A percentile compares a stretch with the other conserved stretches of the same genome.
These are phyloP conservation scores for Fulica atra DNA, from an alignment of 2,113 vertebrate genomes.

Conservation along the genomic window DNA sequence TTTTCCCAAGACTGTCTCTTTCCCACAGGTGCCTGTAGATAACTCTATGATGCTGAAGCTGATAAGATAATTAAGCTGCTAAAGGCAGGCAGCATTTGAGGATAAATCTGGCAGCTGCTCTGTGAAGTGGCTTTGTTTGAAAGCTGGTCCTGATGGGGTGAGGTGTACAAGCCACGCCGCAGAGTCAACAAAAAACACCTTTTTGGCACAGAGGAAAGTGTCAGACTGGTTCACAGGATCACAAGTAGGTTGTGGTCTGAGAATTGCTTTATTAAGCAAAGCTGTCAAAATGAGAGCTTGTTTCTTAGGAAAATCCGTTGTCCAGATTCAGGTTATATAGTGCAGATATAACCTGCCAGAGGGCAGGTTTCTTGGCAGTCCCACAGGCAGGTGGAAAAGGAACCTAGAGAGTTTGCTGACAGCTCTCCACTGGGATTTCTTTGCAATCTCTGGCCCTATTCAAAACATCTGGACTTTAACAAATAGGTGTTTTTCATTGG, in stretches of 20 bases:
- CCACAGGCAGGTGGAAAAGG: not conserved
- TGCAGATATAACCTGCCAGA: not conserved
- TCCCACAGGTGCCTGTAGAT: conserved; percentile 45
- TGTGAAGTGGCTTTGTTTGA: conserved; percentile 51
- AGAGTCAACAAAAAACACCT: not conserved
- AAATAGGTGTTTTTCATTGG: not conserved
- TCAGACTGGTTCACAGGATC: not conserved
- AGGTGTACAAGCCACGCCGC: not conserved
- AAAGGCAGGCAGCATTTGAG: not conserved
- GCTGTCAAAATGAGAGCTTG: not conserved
- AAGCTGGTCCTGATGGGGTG: not conserved
- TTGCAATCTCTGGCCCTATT: not conserved
- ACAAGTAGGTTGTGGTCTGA: not conserved
- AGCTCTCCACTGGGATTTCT: not conserved
- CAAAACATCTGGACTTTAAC: not conserved
- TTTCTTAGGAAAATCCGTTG: not conserved
- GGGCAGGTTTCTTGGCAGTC: not conserved
- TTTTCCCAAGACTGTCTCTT: conserved; percentile 30
- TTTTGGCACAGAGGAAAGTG: not conserved
- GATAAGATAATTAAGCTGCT: conserved; percentile 32
- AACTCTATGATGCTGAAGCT: not conserved
- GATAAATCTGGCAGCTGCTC: conserved; percentile 9
- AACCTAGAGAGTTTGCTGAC: not conserved
- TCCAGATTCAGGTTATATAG: not conserved
- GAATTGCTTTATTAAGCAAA: not conserved